Conservation (phyloP, 2,113 vertebrate species). For the Vidua macroura region DNA sequence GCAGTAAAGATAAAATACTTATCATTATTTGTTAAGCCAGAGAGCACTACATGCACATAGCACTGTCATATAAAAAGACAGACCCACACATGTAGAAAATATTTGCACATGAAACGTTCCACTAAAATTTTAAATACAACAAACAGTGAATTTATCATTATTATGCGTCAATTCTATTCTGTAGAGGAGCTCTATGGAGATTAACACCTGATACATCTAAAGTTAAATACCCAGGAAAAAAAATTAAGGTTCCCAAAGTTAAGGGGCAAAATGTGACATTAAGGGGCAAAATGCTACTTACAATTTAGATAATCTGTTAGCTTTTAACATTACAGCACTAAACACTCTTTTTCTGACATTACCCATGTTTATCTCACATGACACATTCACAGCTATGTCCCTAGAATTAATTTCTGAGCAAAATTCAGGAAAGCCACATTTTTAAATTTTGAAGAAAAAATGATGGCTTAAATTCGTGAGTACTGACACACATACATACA, state of each 20-base stretch:
- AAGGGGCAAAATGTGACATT: not conserved
- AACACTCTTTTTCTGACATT: slow-evolving; percentile 38
- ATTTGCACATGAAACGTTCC: not conserved
- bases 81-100: not conserved
- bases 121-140: slow-evolving; percentile 19
- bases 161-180: not conserved
- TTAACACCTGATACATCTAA: not conserved
- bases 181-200: not conserved
- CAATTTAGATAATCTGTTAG: not conserved
- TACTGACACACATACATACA: not conserved
- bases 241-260: not conserved
- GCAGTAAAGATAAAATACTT: not conserved
- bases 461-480: slow-evolving; percentile 20
- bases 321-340: slow-evolving; percentile 7
- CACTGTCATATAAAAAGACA: not conserved
- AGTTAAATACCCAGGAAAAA: not conserved
- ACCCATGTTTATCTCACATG: not conserved
- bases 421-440: slow-evolving; percentile 38
- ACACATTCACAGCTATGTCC: slow-evolving; percentile 33
- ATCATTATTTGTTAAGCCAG: not conserved
- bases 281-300: not conserved
- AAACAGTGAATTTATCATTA: not conserved
- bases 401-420: slow-evolving; percentile 45
- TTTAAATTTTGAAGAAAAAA: slow-evolving; percentile 67
- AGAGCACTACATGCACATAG: not conserved